Evolutionary conservation across 2,888 invertebrate species (phyloP).

Genomic region (Acanthosepion pharaonis): DNA sequence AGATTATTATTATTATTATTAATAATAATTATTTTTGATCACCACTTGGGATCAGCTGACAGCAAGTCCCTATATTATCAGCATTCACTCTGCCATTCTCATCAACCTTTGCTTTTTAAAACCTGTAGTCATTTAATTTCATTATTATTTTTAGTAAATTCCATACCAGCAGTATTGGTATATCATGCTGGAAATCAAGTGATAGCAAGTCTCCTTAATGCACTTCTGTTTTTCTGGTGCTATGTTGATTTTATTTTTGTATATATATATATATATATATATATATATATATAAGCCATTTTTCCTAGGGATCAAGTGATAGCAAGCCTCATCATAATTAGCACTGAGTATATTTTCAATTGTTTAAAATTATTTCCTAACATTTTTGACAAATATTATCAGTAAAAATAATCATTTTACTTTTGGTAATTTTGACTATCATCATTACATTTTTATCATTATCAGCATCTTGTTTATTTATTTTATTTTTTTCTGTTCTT

Average conservation of each 20-base stretch:
- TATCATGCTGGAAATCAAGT: not conserved
- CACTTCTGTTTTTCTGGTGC: not conserved
- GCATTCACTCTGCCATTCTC: not conserved
- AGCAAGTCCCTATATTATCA: not conserved
- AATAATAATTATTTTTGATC: too few species aligned
- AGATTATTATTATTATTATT: too few species aligned
- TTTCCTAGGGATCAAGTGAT: not conserved
- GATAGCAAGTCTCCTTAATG: not conserved
- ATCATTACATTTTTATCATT: not conserved
- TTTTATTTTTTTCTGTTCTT: not conserved
- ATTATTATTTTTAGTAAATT: not conserved
- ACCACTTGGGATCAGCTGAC: not conserved
- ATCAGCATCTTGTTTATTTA: not conserved
- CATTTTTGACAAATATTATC: too few species aligned
- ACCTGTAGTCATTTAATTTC: not conserved
- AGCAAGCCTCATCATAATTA: not conserved
- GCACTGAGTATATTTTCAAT: too few species aligned
- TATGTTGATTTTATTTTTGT: too few species aligned
- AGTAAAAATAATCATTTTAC: too few species aligned
- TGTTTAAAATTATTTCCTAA: too few species aligned
- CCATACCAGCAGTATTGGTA: not conserved
- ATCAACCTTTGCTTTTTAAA: not conserved
- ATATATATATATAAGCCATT: too few species aligned
- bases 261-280: too few species aligned
- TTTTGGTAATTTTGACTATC: not conserved